A percentile compares a stretch with the other conserved stretches of the same genome.
These are phyloP conservation scores for Condylura cristata DNA, from an alignment of 2,113 vertebrate species.

Conservation along the genomic window DNA sequence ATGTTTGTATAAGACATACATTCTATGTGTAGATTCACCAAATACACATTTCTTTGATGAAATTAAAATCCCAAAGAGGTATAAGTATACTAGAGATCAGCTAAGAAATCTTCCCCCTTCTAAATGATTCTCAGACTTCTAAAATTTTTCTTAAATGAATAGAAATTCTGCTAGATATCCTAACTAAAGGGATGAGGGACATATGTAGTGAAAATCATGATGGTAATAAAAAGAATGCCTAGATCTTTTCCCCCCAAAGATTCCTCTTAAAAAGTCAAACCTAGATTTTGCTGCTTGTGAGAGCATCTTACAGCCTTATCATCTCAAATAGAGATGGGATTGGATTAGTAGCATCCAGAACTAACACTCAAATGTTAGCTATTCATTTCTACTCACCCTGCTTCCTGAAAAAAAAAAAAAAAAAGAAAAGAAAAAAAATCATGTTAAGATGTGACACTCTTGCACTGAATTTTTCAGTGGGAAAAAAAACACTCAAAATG, in stretches of 20 bases:
- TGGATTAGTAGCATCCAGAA: constrained; percentile 30
- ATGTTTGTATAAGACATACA: not conserved
- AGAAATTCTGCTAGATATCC: constrained; percentile 19
- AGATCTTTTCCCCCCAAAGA: not conserved
- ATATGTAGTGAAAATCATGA: not conserved
- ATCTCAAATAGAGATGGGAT: not conserved
- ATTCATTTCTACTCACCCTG: not conserved
- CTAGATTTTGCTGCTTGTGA: not conserved
- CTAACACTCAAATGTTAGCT: constrained; percentile 8
- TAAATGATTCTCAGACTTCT: not conserved
- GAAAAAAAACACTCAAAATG: constrained; percentile 62
- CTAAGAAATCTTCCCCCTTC: not conserved
- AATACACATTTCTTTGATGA: not conserved
- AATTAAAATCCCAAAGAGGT: constrained; percentile 44
- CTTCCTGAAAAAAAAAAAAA: too few species aligned
- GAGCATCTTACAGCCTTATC: not conserved
- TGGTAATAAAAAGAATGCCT: not conserved
- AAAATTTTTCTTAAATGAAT: not conserved
- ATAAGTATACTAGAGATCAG: not conserved
- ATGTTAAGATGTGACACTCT: constrained; percentile 48
- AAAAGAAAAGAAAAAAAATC: not conserved
- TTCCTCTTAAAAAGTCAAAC: not conserved
- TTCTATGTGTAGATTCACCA: not conserved
- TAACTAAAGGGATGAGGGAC: not conserved
- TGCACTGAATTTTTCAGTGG: constrained; percentile 77